Base-by-base conservation (phyloP, 2,797 vertebrate species). In the Phyllotis vaccarum region DNA sequence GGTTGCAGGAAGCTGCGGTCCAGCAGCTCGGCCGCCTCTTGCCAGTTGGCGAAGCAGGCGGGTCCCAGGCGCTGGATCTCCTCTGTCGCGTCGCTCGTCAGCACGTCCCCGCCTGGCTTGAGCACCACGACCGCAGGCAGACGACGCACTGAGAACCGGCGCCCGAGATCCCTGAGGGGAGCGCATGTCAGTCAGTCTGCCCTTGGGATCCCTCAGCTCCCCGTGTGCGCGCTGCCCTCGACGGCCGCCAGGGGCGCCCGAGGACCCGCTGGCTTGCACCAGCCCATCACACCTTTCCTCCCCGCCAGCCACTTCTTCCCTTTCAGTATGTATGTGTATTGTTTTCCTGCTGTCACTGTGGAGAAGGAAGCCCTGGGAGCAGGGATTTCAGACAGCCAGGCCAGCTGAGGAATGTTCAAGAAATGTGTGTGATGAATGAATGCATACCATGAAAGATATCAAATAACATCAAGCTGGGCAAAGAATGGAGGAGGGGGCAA, bases 91-190 rank as follows among this genome's bases (percentile, higher is more conserved):
- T 99, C 98, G 0, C 66, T 92, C 0, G 91, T 98, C 78, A 99
- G 98, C 68, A 99, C 97, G 1, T 99, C 99, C 86, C 99, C 99
- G 56, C 98, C 98, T 0, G 99, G 99, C 79, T 99, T 99, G 95
- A 99, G 98, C 46, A 99, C 99, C 98, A 99, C 99, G 93, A 99
- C 99, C 0, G 98, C 98, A 5, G 99, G 99, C 66, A 99, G 97
- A 86, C 98, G 98, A 43, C 98, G 94, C 93, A 99, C 99, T 0
- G 98, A 98, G 86, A 99, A 99, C 97, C 98, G 99, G 93, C 96
- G 97, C 95, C 98, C 98, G 95, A 99, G 98, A 94, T 99, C 99
- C 98, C 99, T 99, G 98, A 52, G 13, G 86, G 87, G 98, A 24
- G 3, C 78, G 46, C 5, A 5, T 21, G 56, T 76, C 56, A 89